A percentile compares a stretch with the other conserved stretches of the same genome.
Conservation (phyloP, 2,797 vertebrate species). For the Pterois miles region DNA sequence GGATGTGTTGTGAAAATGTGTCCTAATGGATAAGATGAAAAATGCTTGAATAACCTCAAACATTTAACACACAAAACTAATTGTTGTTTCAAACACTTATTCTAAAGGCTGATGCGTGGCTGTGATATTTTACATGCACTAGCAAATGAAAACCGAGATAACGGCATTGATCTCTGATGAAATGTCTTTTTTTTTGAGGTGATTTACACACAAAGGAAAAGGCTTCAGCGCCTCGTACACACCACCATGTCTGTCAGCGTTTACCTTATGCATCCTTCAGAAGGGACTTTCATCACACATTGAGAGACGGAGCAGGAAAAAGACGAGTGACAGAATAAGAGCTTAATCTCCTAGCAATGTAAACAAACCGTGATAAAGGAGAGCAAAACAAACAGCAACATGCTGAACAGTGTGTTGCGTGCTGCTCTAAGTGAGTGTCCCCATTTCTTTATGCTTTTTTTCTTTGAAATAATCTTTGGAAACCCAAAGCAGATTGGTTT, state of each 20-base stretch:
- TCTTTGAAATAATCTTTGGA: constrained; percentile 10
- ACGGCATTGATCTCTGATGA: constrained; percentile 24
- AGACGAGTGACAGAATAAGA: constrained; percentile 10
- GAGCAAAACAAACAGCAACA: constrained; percentile 47
- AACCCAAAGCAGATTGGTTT: constrained; percentile 12
- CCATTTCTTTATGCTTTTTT: constrained; percentile 4
- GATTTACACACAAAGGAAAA: constrained; percentile 17
- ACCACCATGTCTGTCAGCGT: constrained; percentile 46
- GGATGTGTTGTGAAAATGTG: neutral
- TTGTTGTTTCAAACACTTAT: constrained; percentile 16
- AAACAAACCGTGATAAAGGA: constrained; percentile 55
- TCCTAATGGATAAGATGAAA: neutral
- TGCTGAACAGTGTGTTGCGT: neutral
- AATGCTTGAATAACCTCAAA: neutral
- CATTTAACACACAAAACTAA: neutral
- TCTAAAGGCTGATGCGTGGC: neutral
- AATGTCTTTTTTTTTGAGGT: constrained; percentile 1
- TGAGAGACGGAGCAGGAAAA: constrained; percentile 1
- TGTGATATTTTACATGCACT: constrained; percentile 5
- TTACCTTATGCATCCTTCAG: constrained; percentile 8
- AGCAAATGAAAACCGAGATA: constrained; percentile 12
- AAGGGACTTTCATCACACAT: constrained; percentile 23
- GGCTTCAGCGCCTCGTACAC: neutral
- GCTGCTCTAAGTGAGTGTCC: constrained; percentile 3
- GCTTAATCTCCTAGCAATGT: constrained; percentile 52